These are phyloP conservation scores for Meriones psammophilus DNA, from an alignment of 2,797 vertebrate genomes.

Conservation along the genomic window DNA sequence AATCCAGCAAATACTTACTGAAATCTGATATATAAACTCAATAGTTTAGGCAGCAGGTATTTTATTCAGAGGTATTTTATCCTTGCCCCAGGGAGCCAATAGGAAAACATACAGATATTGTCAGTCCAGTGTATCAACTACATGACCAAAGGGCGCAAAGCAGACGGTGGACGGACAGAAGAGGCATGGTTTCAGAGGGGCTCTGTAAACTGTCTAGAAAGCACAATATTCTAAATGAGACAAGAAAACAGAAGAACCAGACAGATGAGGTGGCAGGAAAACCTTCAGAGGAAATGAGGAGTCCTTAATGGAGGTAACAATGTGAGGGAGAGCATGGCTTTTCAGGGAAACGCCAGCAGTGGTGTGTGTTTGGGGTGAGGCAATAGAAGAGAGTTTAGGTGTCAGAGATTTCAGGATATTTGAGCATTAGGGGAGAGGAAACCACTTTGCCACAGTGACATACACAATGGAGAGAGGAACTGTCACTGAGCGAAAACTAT, in stretches of 20 bases:
- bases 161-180: not conserved
- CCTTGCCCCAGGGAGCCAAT: not conserved
- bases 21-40: not conserved
- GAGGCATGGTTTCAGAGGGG: not conserved
- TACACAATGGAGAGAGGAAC: not conserved
- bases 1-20: slow-evolving; percentile 36
- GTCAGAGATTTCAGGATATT: not conserved
- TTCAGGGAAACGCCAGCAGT: not conserved
- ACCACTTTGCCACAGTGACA: not conserved
- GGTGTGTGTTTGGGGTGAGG: not conserved
- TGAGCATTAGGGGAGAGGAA: not conserved
- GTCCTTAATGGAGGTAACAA: no score
- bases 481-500: not conserved
- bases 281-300: not conserved
- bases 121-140: not conserved
- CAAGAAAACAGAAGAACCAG: not conserved
- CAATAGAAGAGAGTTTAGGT: not conserved
- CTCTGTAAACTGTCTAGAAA: not conserved
- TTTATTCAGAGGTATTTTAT: not conserved
- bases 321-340: not conserved
- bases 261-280: not conserved
- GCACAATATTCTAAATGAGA: not conserved
- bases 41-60: not conserved
- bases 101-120: not conserved
- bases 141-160: not conserved